A percentile compares a stretch with the other conserved stretches of the same genome.
Conservation (phyloP, 2,888 invertebrate genomes). For the Odontocerum albicorne region DNA sequence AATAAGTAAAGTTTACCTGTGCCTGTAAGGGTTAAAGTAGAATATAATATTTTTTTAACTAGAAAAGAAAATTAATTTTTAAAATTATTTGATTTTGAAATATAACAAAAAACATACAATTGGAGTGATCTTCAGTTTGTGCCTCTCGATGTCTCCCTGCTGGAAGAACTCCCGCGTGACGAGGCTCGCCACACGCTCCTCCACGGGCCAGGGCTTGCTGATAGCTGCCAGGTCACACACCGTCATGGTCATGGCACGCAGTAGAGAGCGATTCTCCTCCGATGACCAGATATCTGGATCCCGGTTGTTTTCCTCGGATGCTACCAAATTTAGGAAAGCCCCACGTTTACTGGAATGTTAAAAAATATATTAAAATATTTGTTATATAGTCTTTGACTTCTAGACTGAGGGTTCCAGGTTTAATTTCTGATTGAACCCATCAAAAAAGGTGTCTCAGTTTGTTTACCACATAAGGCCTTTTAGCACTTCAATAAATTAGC, state of each 20-base stretch:
- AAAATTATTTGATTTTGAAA: too few relatives aligned
- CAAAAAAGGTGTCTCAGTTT: too few relatives aligned
- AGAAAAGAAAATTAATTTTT: background rate
- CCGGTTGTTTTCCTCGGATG: constrained; percentile 47
- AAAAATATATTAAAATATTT: too few relatives aligned
- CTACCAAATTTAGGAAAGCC: constrained; percentile 75
- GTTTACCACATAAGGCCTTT: too few relatives aligned
- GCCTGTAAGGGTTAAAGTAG: too few relatives aligned
- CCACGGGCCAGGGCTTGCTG: constrained; percentile 92
- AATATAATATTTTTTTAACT: background rate
- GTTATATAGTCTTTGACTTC: too few relatives aligned
- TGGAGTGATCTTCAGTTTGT: constrained; percentile 87
- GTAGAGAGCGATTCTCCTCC: constrained; percentile 76
- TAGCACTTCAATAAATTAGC: too few relatives aligned
- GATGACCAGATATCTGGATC: constrained; percentile 65
- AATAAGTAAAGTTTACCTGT: too few relatives aligned
- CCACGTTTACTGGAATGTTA: constrained; percentile 83
- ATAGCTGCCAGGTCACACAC: constrained; percentile 94
- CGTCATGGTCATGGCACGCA: constrained; percentile 93
- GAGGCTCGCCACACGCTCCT: constrained; percentile 87
- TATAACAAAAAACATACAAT: constrained; percentile 64
- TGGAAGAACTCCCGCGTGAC: constrained; percentile 93
- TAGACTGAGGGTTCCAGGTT: too few relatives aligned
- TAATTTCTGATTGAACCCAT: too few relatives aligned
- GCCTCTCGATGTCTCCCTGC: constrained; percentile 88